These are phyloP conservation scores for Atopsyche davidsoni DNA, from an alignment of 1,140 invertebrate species.

Conservation along the genomic window DNA sequence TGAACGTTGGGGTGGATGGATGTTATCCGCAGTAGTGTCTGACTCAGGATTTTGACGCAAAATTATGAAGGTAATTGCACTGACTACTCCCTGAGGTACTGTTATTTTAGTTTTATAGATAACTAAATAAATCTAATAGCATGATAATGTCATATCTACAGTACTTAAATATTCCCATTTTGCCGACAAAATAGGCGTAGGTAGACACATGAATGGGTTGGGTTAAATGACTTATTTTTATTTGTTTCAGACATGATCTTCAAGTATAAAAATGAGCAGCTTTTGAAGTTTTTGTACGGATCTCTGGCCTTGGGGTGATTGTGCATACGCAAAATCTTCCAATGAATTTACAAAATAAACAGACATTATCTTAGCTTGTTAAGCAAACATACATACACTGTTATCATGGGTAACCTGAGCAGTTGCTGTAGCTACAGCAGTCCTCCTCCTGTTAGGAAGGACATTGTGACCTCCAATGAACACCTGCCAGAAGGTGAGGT, in stretches of 20 bases:
- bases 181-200: slow-evolving; percentile 8
- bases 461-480: slow-evolving; percentile 49
- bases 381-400: slow-evolving; percentile 6
- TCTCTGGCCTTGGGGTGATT: slow-evolving; percentile 5
- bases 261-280: slow-evolving; percentile 2
- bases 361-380: slow-evolving; percentile 6
- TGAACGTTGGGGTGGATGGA: too few species aligned
- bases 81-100: not conserved
- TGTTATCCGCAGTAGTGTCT: slow-evolving; percentile 16
- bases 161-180: too few species aligned
- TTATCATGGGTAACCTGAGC: slow-evolving; percentile 24
- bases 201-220: slow-evolving; percentile 17
- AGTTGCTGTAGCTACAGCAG: slow-evolving; percentile 31
- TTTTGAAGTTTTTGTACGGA: slow-evolving; percentile 11
- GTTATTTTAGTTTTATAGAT: too few species aligned
- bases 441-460: slow-evolving; percentile 44
- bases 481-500: slow-evolving; percentile 68
- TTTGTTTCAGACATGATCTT: slow-evolving; percentile 32
- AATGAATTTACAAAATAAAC: slow-evolving; percentile 5
- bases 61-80: slow-evolving; percentile 8
- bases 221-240: slow-evolving; percentile 10
- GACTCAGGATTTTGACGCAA: slow-evolving; percentile 13
- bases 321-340: slow-evolving; percentile 6
- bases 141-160: too few species aligned
- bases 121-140: too few species aligned